Evolutionary conservation across 2,113 vertebrate genomes (phyloP), one percentile per base, ranked within the genome.

Genomic region (Mola mola): DNA sequence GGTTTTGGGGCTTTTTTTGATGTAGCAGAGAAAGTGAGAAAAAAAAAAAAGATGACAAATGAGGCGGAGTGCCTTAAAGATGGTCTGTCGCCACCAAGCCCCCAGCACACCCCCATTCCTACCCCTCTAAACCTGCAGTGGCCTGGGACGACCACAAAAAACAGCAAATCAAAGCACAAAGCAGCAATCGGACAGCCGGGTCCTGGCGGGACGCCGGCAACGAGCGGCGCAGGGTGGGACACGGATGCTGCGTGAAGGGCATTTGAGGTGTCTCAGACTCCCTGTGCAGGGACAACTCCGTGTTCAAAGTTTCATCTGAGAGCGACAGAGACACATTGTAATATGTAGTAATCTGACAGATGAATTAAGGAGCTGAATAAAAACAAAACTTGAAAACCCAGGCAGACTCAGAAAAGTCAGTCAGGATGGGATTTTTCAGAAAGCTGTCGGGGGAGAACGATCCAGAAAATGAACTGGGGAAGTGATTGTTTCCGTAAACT

Each of bases 231-330:
- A 20, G 16, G 37, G 34, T 60, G 65, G 74, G 78, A 74, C 76
- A 48, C 86, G 86, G 76, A 73, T 86, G 86, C 68, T 57, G 59
- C 33, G 49, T 60, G 51, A 48, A 75, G 77, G 75, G 47, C 44
- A 42, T 62, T 50, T 1, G 49, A 53, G 62, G 10, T 57, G 60
- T 67, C 70, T 74, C 79, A 67, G 43, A 17, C 26, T 86, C 78
- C 80, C 80, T 61, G 78, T 50, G 28, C 70, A 12, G 78, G 84
- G 78, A 82, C 9, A n/a, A 5, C 43, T 24, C 51, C 19, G 41
- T 13, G 15, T 46, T 82, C 73, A 89, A 89, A 91, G 86, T 88
- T 83, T 81, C 36, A 79, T 77, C 80, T 85, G 51, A 77, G 78
- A 76, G 63, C 72, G 47, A 79, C 61, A 61, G 55, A 72, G 75